Evolutionary conservation across 2,888 invertebrate species (phyloP).

Genomic region (Zeuzera pyrina): DNA sequence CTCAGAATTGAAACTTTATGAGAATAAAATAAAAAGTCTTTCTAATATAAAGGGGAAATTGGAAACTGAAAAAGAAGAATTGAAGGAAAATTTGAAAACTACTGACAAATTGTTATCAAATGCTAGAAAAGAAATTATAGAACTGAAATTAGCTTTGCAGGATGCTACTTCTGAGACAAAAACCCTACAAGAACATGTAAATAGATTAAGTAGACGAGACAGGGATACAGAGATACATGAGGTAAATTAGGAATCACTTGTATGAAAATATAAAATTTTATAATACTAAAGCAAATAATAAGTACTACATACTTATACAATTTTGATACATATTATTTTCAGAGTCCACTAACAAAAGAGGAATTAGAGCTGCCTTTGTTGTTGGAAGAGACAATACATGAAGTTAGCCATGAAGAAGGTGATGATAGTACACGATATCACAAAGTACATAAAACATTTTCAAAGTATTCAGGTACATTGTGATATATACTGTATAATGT

Average conservation of each 20-base stretch:
- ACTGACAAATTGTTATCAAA: constrained; percentile 77
- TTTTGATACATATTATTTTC: constrained; percentile 21
- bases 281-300: neutral
- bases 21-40: constrained; percentile 58
- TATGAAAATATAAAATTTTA: neutral
- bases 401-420: constrained; percentile 56
- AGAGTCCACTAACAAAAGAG: constrained; percentile 38
- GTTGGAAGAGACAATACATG: constrained; percentile 52
- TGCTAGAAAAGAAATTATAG: constrained; percentile 78
- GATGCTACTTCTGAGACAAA: constrained; percentile 77
- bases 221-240: constrained; percentile 41
- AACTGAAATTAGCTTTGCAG: constrained; percentile 74
- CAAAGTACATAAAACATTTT: constrained; percentile 34
- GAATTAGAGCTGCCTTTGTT: constrained; percentile 47
- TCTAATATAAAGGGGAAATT: constrained; percentile 73
- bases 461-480: constrained; percentile 34
- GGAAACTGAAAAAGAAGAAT: constrained; percentile 76
- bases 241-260: constrained; percentile 33
- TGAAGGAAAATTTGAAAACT: constrained; percentile 69
- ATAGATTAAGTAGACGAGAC: constrained; percentile 35
- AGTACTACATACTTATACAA: constrained; percentile 2
- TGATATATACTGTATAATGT: constrained; percentile 1
- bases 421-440: constrained; percentile 40
- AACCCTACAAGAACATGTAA: constrained; percentile 68
- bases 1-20: constrained; percentile 59